phyloP scores from a whole-genome alignment of 2,113 vertebrate species.

The Melozone crissalis region DNA sequence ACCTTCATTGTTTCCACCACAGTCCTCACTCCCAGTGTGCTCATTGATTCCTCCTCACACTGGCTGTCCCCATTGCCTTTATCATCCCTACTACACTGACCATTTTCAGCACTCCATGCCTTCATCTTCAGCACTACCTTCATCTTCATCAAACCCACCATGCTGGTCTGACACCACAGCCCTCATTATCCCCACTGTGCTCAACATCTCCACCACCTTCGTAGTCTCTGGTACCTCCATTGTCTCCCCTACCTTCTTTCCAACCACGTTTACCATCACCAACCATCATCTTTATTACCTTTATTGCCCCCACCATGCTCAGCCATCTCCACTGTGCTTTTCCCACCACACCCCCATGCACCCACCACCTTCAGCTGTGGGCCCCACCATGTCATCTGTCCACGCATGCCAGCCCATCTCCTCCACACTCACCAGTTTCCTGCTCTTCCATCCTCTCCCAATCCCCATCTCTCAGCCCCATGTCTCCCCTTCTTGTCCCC shows the following conservation, averaged over 20 bases:
- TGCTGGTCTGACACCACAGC: not conserved
- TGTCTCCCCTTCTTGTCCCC: accelerated
- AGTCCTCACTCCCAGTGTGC: accelerated
- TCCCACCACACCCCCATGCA: no score
- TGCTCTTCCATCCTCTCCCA: not conserved
- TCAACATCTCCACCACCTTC: not conserved
- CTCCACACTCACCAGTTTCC: not conserved
- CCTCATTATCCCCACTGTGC: not conserved
- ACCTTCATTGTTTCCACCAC: not conserved
- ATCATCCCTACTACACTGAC: not conserved
- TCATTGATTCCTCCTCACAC: not conserved
- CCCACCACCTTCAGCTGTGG: not conserved
- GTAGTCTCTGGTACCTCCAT: no score
- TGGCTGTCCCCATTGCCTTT: not conserved
- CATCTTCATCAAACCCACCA: not conserved
- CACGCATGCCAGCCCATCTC: accelerated
- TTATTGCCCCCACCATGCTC: not conserved
- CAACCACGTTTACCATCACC: accelerated
- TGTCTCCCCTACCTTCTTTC: not conserved
- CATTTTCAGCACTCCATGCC: no score
- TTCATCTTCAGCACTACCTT: not conserved
- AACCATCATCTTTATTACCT: not conserved
- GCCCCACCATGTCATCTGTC: not conserved
- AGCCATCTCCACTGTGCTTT: not conserved
- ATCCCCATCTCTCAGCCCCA: not conserved